phyloP scores from a whole-genome alignment of 2,797 vertebrate genomes.

The Xenopus petersii region DNA sequence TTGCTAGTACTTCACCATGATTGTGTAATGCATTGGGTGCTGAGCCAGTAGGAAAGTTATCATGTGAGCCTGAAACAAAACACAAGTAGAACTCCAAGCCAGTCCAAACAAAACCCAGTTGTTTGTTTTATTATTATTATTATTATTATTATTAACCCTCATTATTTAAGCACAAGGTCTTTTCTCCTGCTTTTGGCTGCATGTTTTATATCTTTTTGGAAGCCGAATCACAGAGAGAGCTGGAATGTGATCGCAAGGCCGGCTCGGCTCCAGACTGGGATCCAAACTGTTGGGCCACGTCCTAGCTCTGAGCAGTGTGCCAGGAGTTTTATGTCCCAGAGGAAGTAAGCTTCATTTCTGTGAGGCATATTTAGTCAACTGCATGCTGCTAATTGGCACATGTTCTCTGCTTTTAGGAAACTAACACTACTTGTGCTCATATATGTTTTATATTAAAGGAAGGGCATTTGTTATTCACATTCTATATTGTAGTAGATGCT shows the following conservation, averaged over 20 bases:
- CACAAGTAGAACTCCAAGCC: constrained; percentile 9
- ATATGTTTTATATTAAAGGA: no score
- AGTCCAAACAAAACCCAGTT: constrained; percentile 35
- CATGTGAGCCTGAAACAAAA: constrained; percentile 33
- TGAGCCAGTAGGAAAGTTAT: constrained; percentile 29
- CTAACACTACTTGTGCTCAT: background rate
- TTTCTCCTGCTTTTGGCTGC: constrained; percentile 40
- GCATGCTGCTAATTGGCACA: constrained; percentile 27
- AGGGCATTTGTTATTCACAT: no score
- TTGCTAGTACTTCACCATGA: background rate
- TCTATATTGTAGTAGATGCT: no score
- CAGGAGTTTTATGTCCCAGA: constrained; percentile 40
- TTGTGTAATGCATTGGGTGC: background rate
- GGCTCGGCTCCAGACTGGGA: constrained; percentile 37
- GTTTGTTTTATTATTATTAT: constrained; percentile 45
- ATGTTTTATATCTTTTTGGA: constrained; percentile 29
- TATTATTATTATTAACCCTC: constrained; percentile 44
- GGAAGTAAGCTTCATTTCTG: constrained; percentile 30
- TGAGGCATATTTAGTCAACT: constrained; percentile 38
- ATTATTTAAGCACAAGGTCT: constrained; percentile 46
- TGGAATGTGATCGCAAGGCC: constrained; percentile 35
- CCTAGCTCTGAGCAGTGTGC: constrained; percentile 21
- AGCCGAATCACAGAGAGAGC: constrained; percentile 23
- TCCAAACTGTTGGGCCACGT: constrained; percentile 29
- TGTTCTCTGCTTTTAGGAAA: constrained; percentile 12